Conservation (phyloP, 2,797 vertebrate species). For the Sebastes flavidus region DNA sequence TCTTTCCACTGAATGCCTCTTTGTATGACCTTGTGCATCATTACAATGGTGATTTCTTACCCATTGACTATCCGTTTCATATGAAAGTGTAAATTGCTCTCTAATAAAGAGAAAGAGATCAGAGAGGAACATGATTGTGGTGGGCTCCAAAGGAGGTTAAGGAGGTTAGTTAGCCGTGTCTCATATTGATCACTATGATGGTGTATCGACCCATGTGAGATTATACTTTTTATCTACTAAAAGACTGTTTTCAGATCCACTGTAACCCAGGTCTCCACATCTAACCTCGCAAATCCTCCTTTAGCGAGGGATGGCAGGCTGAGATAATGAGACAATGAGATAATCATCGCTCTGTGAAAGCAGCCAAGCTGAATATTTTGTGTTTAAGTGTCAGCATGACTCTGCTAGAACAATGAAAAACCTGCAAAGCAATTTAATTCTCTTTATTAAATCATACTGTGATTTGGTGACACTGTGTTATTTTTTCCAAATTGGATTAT, state of each 20-base stretch:
- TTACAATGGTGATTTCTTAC: slow-evolving; percentile 9
- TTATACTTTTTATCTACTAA: slow-evolving; percentile 45
- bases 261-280: slow-evolving; percentile 1
- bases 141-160: slow-evolving; percentile 36
- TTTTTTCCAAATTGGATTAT: not conserved
- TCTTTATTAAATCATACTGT: slow-evolving; percentile 5
- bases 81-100: slow-evolving; percentile 46
- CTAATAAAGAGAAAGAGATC: slow-evolving; percentile 40
- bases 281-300: not conserved
- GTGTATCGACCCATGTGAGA: slow-evolving; percentile 44
- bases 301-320: not conserved
- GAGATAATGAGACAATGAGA: slow-evolving; percentile 9
- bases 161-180: slow-evolving; percentile 30
- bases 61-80: slow-evolving; percentile 25
- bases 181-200: slow-evolving; percentile 58
- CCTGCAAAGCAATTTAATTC: not conserved
- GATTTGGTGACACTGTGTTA: not conserved
- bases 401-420: slow-evolving; percentile 10
- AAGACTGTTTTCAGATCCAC: slow-evolving; percentile 22
- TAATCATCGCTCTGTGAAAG: slow-evolving; percentile 35
- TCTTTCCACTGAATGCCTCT: not conserved
- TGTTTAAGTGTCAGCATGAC: slow-evolving; percentile 17
- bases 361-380: slow-evolving; percentile 35
- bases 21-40: slow-evolving; percentile 28
- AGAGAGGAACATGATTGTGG: slow-evolving; percentile 28